Conservation (phyloP, 2,113 vertebrate genomes). For the Seriola aureovittata region DNA sequence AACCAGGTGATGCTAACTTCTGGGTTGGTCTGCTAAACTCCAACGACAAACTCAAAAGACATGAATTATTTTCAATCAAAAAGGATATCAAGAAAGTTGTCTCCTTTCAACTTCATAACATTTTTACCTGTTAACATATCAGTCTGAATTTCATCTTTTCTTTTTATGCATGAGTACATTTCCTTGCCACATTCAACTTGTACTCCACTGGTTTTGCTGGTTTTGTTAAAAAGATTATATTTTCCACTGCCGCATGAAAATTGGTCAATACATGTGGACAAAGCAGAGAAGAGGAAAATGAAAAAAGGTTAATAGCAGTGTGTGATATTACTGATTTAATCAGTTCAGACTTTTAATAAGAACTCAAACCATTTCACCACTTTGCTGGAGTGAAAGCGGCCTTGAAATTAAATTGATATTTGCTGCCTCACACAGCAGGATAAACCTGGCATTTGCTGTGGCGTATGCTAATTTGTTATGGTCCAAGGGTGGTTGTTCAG, state of each 20-base stretch:
- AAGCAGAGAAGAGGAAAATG: not conserved
- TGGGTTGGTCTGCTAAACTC: too few species aligned
- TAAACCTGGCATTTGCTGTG: not conserved
- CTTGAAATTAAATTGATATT: slow-evolving; percentile 37
- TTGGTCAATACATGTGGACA: not conserved
- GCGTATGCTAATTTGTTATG: slow-evolving; percentile 29
- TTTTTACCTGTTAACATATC: too few species aligned
- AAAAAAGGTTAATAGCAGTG: slow-evolving; percentile 7
- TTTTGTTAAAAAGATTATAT: not conserved
- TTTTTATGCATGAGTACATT: not conserved
- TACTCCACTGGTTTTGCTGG: not conserved
- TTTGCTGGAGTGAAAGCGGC: slow-evolving; percentile 21
- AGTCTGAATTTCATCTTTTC: not conserved
- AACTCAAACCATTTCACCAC: slow-evolving; percentile 32
- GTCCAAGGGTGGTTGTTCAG: not conserved
- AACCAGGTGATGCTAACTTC: too few species aligned
- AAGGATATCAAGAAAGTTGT: not conserved
- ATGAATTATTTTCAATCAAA: not conserved
- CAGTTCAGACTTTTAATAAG: slow-evolving; percentile 41
- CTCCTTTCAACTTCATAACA: not conserved
- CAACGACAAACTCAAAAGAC: not conserved
- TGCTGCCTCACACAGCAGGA: slow-evolving; percentile 5
- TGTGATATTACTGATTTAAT: slow-evolving; percentile 38
- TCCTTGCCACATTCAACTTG: not conserved
- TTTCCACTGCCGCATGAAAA: not conserved